phyloP scores from a whole-genome alignment of 1,140 invertebrate species.

The Ceratina australensis region DNA sequence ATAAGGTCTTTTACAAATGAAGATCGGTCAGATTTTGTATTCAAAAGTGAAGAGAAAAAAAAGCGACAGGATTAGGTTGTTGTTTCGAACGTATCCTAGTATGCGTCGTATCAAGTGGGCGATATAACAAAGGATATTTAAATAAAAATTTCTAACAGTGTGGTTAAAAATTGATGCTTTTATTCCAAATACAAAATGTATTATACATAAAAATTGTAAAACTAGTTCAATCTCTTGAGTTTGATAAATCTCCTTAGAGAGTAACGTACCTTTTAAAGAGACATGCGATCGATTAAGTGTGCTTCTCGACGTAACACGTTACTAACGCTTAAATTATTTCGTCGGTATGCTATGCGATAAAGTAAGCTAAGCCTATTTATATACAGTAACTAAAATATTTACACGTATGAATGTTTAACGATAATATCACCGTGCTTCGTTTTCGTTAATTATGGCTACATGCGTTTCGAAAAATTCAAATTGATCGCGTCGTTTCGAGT shows the following conservation, averaged over 20 bases:
- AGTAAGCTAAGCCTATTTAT: conserved; percentile 44
- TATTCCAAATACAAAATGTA: conserved; percentile 54
- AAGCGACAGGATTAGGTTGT: conserved; percentile 7
- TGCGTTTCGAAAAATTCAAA: background rate
- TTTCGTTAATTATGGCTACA: conserved; percentile 51
- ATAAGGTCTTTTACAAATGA: conserved; percentile 32
- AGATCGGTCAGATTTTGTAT: conserved; percentile 13
- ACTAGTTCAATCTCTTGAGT: conserved; percentile 1
- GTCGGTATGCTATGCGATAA: conserved; percentile 27
- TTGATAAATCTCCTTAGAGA: background rate
- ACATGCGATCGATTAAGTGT: conserved; percentile 4
- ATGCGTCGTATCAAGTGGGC: conserved; percentile 28
- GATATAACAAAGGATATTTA: conserved; percentile 31
- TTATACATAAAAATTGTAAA: conserved; percentile 9
- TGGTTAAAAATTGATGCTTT: conserved; percentile 51
- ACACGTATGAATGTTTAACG: conserved; percentile 52
- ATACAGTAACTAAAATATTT: conserved; percentile 56
- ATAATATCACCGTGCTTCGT: conserved; percentile 61
- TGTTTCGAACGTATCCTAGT: conserved; percentile 25
- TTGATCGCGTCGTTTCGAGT: too few species aligned
- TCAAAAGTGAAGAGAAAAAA: background rate
- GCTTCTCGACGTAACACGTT: background rate
- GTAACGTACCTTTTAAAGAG: background rate
- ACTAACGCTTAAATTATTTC: conserved; percentile 39
- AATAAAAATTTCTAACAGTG: conserved; percentile 44